A percentile compares a stretch with the other conserved stretches of the same genome.
Conservation (phyloP, 2,797 vertebrate species). For the Crenuchus spilurus region DNA sequence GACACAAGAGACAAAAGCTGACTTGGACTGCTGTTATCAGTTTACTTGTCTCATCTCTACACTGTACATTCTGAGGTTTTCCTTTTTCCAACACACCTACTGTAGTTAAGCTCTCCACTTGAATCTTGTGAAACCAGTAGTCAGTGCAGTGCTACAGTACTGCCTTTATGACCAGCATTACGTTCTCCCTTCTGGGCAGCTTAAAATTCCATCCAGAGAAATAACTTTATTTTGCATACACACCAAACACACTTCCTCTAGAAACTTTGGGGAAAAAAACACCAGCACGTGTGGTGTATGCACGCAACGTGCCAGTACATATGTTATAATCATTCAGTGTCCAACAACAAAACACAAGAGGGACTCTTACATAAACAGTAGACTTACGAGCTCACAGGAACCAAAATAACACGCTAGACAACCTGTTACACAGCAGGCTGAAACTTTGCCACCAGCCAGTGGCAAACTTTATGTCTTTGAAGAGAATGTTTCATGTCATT, state of each 20-base stretch:
- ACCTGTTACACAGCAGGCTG: neutral
- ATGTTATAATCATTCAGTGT: constrained; percentile 12
- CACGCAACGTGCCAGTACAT: neutral
- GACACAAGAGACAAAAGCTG: neutral
- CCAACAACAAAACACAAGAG: neutral
- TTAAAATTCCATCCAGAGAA: neutral
- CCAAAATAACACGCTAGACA: neutral
- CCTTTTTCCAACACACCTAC: too few relatives aligned
- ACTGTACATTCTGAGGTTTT: too few relatives aligned
- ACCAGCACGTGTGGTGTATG: neutral
- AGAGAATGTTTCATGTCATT: too few relatives aligned
- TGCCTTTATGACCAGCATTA: neutral
- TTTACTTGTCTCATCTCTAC: too few relatives aligned
- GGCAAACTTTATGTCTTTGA: too few relatives aligned
- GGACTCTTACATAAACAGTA: neutral
- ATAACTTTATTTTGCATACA: neutral
- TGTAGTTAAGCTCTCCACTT: too few relatives aligned
- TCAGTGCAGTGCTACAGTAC: neutral
- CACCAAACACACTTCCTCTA: neutral
- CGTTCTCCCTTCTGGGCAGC: neutral
- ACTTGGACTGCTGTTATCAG: neutral
- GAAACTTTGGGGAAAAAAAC: neutral
- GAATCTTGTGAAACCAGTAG: neutral
- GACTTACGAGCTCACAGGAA: neutral
- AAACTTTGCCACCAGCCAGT: neutral